Evolutionary conservation across 1,140 invertebrate species (phyloP).

Genomic region (Cydia fagiglandana): DNA sequence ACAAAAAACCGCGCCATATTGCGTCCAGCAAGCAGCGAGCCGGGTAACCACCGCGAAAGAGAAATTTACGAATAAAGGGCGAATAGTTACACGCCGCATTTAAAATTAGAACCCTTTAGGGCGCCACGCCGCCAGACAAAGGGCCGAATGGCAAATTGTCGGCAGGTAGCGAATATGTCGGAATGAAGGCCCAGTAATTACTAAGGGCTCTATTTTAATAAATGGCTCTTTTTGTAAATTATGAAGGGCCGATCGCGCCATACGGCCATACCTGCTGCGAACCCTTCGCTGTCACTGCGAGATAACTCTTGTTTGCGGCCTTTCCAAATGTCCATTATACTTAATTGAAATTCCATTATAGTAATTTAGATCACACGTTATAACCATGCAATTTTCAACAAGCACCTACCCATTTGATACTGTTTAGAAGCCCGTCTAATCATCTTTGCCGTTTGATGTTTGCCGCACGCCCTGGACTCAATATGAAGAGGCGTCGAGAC

Average conservation of each 20-base stretch:
- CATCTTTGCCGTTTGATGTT: no score
- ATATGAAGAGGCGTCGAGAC: no score
- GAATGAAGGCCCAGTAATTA: slow-evolving; percentile 72
- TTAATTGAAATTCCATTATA: slow-evolving; percentile 39
- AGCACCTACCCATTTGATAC: slow-evolving; percentile 15
- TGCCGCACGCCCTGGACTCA: no score
- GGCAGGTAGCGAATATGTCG: slow-evolving; percentile 77
- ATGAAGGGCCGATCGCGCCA: slow-evolving; percentile 72
- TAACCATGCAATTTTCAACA: slow-evolving; percentile 34
- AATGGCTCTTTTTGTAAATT: slow-evolving; percentile 76
- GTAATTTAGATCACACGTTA: slow-evolving; percentile 56
- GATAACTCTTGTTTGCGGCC: slow-evolving; percentile 46
- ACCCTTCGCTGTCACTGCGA: slow-evolving; percentile 60
- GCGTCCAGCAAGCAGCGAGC: slow-evolving; percentile 70
- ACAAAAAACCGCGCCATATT: slow-evolving; percentile 74
- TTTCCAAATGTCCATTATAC: slow-evolving; percentile 18
- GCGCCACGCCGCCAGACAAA: slow-evolving; percentile 78
- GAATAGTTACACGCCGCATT: slow-evolving; percentile 78
- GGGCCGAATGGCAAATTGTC: slow-evolving; percentile 75
- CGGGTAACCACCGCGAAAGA: slow-evolving; percentile 74
- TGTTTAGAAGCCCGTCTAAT: neutral
- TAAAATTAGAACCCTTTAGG: slow-evolving; percentile 79
- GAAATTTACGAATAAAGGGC: slow-evolving; percentile 77
- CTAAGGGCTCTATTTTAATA: slow-evolving; percentile 75
- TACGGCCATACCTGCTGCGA: slow-evolving; percentile 74